Evolutionary conservation across 2,888 invertebrate species (phyloP).

Genomic region (Gryllus longicercus): DNA sequence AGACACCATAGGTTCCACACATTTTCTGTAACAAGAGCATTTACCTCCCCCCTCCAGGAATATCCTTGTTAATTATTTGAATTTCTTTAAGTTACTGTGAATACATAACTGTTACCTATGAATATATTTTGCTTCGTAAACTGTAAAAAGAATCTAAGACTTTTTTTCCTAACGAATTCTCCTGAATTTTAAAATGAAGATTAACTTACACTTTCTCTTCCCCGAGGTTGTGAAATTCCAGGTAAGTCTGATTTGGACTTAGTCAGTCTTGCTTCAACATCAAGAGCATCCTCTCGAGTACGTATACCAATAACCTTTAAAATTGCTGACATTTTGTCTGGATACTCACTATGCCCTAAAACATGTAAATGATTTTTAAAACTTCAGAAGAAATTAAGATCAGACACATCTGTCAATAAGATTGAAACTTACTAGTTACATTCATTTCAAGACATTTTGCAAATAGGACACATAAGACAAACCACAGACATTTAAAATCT

Average conservation of each 20-base stretch:
- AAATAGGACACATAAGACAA: too few relatives aligned
- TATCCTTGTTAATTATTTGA: too few relatives aligned
- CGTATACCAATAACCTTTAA: conserved; percentile 47
- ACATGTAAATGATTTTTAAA: not conserved
- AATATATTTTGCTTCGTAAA: too few relatives aligned
- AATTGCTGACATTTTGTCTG: conserved; percentile 54
- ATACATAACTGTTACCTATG: too few relatives aligned
- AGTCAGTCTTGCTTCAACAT: conserved; percentile 41
- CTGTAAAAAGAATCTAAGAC: too few relatives aligned
- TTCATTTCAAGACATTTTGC: too few relatives aligned
- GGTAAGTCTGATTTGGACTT: conserved; percentile 45
- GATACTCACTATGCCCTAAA: conserved; percentile 58
- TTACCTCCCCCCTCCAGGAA: too few relatives aligned
- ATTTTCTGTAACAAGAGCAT: too few relatives aligned
- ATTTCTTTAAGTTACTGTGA: too few relatives aligned
- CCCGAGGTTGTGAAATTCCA: conserved; percentile 25
- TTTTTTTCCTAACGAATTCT: too few relatives aligned
- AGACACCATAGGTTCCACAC: too few relatives aligned
- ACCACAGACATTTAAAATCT: too few relatives aligned
- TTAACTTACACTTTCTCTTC: conserved; percentile 5
- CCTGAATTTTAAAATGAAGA: not conserved
- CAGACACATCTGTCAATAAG: not conserved
- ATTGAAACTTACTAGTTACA: not conserved
- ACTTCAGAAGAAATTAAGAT: not conserved
- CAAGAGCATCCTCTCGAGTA: conserved; percentile 40